A percentile compares a stretch with the other conserved stretches of the same genome.
These are phyloP conservation scores for Phrynocephalus versicolor DNA, from an alignment of 2,113 vertebrate species.

Conservation along the genomic window DNA sequence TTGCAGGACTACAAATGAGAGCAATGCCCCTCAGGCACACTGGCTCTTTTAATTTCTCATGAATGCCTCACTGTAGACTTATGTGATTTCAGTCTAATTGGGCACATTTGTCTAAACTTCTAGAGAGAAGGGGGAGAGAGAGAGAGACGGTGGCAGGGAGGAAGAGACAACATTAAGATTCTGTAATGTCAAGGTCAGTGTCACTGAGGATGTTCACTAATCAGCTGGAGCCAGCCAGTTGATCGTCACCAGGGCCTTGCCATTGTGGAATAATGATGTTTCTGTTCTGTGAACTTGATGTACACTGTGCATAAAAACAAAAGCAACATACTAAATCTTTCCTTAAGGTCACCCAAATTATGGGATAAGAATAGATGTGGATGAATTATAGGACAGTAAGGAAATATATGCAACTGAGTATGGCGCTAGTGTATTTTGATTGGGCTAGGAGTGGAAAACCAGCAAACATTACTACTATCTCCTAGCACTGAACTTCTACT, in stretches of 20 bases:
- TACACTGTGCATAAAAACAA: not conserved
- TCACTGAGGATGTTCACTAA: constrained; percentile 45
- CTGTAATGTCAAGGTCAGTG: constrained; percentile 54
- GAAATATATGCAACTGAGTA: too few species aligned
- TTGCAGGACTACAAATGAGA: not conserved
- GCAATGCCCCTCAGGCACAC: fast-evolving
- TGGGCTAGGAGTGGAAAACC: too few species aligned
- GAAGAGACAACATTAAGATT: constrained; percentile 37
- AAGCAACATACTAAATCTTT: not conserved
- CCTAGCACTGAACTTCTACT: too few species aligned
- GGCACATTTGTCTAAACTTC: constrained; percentile 40
- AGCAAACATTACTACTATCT: too few species aligned
- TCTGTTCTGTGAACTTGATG: not conserved
- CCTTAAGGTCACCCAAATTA: not conserved
- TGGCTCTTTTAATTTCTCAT: constrained; percentile 8
- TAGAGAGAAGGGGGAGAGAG: constrained; percentile 38
- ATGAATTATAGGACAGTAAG: not conserved
- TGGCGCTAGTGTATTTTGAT: too few species aligned
- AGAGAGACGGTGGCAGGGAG: constrained; percentile 31
- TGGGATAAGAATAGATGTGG: not conserved
- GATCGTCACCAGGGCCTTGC: constrained; percentile 22
- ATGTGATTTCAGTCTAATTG: constrained; percentile 18
- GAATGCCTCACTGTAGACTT: constrained; percentile 25
- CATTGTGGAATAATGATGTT: constrained; percentile 47
- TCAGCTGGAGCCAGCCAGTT: constrained; percentile 56